Percentiles rank a stretch among this genome's conserved stretches.
Evolutionary conservation across 2,888 invertebrate genomes (phyloP).

Genomic region (Oasisia sp.): DNA sequence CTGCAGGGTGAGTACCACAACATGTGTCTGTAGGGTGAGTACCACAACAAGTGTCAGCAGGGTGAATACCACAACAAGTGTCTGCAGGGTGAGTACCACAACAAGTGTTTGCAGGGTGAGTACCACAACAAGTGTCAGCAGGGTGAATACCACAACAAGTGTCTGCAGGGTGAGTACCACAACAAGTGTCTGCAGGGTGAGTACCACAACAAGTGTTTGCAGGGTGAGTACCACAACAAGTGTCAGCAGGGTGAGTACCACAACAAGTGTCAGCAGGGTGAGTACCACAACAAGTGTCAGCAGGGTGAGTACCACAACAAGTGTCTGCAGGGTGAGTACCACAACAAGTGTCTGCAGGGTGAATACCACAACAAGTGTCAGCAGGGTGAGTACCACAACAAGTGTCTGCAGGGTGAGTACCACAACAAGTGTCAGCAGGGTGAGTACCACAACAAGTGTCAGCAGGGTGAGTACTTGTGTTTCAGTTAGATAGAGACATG

Average conservation of each 20-base stretch:
- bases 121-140: too few relatives aligned
- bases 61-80: constrained; percentile 44
- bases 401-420: constrained; percentile 35
- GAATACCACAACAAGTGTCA: constrained; percentile 64
- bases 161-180: too few relatives aligned
- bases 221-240: too few relatives aligned
- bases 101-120: neutral
- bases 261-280: constrained; percentile 52
- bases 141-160: too few relatives aligned
- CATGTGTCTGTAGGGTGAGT: constrained; percentile 47
- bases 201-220: too few relatives aligned
- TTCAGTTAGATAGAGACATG: too few relatives aligned
- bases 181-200: too few relatives aligned
- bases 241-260: too few relatives aligned
- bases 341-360: constrained; percentile 51
- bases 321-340: too few relatives aligned
- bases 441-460: constrained; percentile 60
- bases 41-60: constrained; percentile 64
- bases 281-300: too few relatives aligned
- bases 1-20: constrained; percentile 54
- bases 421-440: constrained; percentile 65
- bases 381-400: constrained; percentile 50
- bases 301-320: too few relatives aligned
- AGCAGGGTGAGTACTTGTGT: constrained; percentile 44
- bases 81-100: constrained; percentile 46